Evolutionary conservation across 2,797 vertebrate species (phyloP), one percentile per base, ranked within the genome.

Genomic region (Poeciliopsis gracilis): DNA sequence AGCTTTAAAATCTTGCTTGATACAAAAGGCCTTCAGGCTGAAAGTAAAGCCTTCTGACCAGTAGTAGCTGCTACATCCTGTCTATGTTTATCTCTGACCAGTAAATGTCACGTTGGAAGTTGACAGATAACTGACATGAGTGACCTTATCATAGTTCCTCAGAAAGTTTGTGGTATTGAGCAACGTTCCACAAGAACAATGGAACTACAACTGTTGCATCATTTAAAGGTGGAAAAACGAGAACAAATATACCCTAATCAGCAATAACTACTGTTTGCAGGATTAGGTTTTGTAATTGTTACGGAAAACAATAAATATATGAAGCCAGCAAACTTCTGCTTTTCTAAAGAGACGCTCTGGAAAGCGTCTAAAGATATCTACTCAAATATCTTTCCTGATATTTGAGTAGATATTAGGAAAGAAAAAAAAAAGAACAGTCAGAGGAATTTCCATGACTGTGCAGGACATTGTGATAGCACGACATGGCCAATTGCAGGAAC

Each of bases 111-210:
- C 38, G 28, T 69, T 36, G 51, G 57, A 45, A 75, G 84, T 63
- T 72, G 77, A 78, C 55, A 2, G 79, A 87, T 88, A 81, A 88
- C 84, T 59, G 80, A 83, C 79, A 16, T 77, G n/a, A 25, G 73
- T 45, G 23, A 73, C 76, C 77, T 89, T 86, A 88, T 91, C 84
- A 46, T 67, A 87, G 82, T 93, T 93, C 88, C 92, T 75, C 89
- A 85, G 77, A 90, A 82, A 67, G 77, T 82, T 77, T 93, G 91
- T 76, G 90, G 88, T 87, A 28, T 12, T 73, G 77, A 76, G 41
- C 76, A 57, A 82, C 51, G 75, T 82, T 85, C 38, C 57, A 73
- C 38, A 25, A 70, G 69, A 72, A 80, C 79, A 81, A 79, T 75
- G 59, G 57, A 75, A 74, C 75, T 67, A 25, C 45, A 76, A 83